Conservation (phyloP, 2,113 vertebrate genomes). For the Dasyornis broadbenti region DNA sequence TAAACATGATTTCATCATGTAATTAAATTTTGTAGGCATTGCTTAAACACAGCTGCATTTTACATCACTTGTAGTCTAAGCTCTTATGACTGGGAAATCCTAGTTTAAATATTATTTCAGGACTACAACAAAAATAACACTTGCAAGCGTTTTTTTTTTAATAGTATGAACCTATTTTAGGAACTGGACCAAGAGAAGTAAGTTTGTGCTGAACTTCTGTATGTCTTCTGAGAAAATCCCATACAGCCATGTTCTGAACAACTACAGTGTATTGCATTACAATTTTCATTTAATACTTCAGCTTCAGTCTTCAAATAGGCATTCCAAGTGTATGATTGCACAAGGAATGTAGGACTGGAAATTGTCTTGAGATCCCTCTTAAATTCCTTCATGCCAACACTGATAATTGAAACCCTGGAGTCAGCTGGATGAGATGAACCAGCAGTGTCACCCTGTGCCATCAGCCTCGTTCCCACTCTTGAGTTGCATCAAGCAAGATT, state of each 20-base stretch:
- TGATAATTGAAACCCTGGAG: background rate
- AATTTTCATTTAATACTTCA: background rate
- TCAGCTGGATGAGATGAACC: background rate
- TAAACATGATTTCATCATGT: background rate
- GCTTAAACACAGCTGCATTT: background rate
- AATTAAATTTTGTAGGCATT: background rate
- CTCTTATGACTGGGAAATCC: background rate
- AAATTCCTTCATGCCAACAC: background rate
- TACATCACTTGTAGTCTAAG: background rate
- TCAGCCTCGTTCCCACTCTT: background rate
- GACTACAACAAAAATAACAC: background rate
- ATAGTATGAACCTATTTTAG: background rate
- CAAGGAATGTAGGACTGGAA: background rate
- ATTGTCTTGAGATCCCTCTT: background rate
- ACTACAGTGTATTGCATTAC: background rate
- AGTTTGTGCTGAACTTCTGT: background rate
- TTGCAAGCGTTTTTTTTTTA: background rate
- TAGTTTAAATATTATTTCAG: background rate
- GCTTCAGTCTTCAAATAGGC: background rate
- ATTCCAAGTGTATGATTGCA: background rate
- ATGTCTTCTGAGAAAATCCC: background rate
- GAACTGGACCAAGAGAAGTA: background rate
- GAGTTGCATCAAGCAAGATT: background rate
- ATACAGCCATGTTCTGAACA: background rate
- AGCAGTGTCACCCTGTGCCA: background rate